Conservation (phyloP, 2,113 vertebrate species). For the Erythrocercus mccallii region DNA sequence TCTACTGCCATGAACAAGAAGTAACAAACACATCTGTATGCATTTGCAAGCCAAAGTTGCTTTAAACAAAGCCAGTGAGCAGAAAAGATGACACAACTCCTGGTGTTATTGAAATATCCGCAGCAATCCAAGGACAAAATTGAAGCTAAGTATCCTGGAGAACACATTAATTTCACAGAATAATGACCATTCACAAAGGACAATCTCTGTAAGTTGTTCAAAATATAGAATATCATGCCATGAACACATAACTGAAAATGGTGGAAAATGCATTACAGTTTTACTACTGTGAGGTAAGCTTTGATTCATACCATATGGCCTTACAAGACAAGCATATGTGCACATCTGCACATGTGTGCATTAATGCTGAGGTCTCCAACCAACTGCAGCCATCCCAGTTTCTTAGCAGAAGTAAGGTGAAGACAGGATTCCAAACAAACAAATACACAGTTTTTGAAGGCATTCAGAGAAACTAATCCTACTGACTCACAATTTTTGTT, state of each 20-base stretch:
- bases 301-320: conserved; percentile 45
- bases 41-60: neutral
- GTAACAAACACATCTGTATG: conserved; percentile 9
- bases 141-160: neutral
- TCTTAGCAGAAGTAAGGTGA: neutral
- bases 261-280: conserved; percentile 43
- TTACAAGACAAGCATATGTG: neutral
- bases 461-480: neutral
- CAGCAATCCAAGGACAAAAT: neutral
- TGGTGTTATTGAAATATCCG: neutral
- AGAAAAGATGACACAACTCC: neutral
- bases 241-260: neutral
- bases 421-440: neutral
- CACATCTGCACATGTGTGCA: neutral
- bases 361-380: neutral
- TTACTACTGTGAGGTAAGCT: conserved; percentile 19
- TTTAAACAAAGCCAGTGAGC: neutral
- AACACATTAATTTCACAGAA: neutral
- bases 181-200: neutral
- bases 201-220: neutral
- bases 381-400: neutral
- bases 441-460: neutral
- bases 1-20: neutral
- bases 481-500: neutral
- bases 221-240: neutral